These are phyloP conservation scores for Drosophila gaucha DNA, from an alignment of 2,888 invertebrate species.

Conservation along the genomic window DNA sequence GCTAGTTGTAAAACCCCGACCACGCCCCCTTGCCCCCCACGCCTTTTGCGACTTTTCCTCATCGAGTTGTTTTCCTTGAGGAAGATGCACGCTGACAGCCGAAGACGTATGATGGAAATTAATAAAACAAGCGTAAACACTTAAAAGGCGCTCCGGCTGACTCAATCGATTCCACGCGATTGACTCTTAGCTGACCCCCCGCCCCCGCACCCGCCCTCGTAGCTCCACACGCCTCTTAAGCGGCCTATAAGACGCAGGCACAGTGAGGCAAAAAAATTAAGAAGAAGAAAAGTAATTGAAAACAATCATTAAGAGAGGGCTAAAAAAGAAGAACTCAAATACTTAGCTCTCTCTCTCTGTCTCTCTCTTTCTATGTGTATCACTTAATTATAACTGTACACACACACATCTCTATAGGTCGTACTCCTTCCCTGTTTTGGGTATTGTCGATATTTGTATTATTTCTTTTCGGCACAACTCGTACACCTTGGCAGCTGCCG, in stretches of 20 bases:
- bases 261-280: slow-evolving; percentile 7
- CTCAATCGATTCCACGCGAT: slow-evolving; percentile 69
- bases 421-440: neutral
- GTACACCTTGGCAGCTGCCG: slow-evolving; percentile 22
- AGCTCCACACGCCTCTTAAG: neutral
- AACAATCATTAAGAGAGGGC: slow-evolving; percentile 38
- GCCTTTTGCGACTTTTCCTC: slow-evolving; percentile 19
- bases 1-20: neutral
- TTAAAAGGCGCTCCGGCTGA: slow-evolving; percentile 72
- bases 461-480: slow-evolving; percentile 13
- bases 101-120: slow-evolving; percentile 81
- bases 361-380: slow-evolving; percentile 53
- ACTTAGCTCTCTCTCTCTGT: slow-evolving; percentile 4
- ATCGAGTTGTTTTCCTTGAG: slow-evolving; percentile 10
- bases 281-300: slow-evolving; percentile 77
- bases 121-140: slow-evolving; percentile 82
- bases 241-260: slow-evolving; percentile 10
- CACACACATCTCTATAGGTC: slow-evolving; percentile 31
- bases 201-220: slow-evolving; percentile 6
- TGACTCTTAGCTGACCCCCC: slow-evolving; percentile 25
- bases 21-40: neutral
- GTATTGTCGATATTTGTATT: slow-evolving; percentile 27
- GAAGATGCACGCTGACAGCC: slow-evolving; percentile 64
- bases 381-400: slow-evolving; percentile 79
- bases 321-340: slow-evolving; percentile 20